Conservation (phyloP, 2,797 vertebrate genomes). For the Pipistrellus pipistrellus region DNA sequence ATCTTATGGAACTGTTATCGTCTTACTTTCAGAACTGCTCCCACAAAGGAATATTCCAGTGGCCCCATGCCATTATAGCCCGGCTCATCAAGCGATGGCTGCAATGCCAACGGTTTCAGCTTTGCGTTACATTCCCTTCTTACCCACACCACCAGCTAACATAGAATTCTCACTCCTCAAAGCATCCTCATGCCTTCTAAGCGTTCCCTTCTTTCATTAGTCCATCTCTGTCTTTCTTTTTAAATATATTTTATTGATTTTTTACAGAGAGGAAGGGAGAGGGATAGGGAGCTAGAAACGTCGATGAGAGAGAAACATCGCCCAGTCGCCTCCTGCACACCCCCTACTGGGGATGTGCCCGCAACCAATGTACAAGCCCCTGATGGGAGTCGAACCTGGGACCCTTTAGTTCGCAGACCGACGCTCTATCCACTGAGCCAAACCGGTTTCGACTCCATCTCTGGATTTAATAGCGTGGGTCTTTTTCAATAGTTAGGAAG, state of each 20-base stretch:
- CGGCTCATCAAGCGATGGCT: constrained; percentile 5
- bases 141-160: constrained; percentile 26
- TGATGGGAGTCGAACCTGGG: no score
- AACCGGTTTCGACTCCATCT: no score
- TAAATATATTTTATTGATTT: no score
- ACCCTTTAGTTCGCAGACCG: no score
- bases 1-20: constrained; percentile 40
- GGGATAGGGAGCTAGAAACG: no score
- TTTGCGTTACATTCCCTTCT: constrained; percentile 42
- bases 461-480: background rate
- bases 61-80: background rate
- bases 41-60: constrained; percentile 29
- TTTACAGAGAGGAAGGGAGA: no score
- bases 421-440: no score
- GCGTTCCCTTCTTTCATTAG: constrained; percentile 15
- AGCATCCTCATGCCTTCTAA: constrained; percentile 3
- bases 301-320: no score
- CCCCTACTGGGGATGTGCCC: no score
- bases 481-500: constrained; percentile 25
- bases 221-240: background rate
- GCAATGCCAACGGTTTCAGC: constrained; percentile 5
- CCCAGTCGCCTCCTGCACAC: no score
- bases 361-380: no score
- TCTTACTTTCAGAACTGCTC: constrained; percentile 12
- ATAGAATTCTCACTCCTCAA: constrained; percentile 11